phyloP scores from a whole-genome alignment of 2,888 invertebrate species.

The Cerastis rubricosa region DNA sequence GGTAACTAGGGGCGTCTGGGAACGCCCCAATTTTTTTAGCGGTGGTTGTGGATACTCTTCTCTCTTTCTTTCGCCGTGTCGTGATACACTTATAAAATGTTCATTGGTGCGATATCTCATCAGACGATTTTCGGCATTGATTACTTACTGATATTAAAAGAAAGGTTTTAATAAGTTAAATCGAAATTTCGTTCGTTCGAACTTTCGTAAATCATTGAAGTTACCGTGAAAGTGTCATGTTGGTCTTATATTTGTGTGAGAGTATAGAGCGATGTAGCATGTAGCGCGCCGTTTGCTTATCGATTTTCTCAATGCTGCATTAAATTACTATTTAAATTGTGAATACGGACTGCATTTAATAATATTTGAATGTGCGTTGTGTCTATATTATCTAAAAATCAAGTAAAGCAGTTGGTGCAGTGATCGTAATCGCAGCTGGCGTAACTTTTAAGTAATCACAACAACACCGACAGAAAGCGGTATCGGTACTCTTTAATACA shows the following conservation, averaged over 20 bases:
- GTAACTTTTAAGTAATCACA: conserved; percentile 40
- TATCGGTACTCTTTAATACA: conserved; percentile 20
- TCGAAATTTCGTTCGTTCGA: conserved; percentile 53
- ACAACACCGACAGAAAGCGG: conserved; percentile 36
- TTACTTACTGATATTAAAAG: conserved; percentile 66
- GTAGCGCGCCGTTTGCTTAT: conserved; percentile 88
- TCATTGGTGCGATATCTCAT: conserved; percentile 74
- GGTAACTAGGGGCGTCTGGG: conserved; percentile 72
- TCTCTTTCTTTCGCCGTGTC: conserved; percentile 82
- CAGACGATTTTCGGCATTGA: conserved; percentile 70
- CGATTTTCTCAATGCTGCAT: conserved; percentile 90
- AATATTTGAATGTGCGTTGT: conserved; percentile 77
- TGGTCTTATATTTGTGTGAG: conserved; percentile 78
- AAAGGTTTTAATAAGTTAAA: conserved; percentile 57
- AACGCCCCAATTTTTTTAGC: conserved; percentile 80
- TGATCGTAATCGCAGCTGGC: conserved; percentile 64
- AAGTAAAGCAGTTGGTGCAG: conserved; percentile 68
- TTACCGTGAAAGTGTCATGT: conserved; percentile 78
- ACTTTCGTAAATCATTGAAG: conserved; percentile 68
- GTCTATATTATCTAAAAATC: conserved; percentile 70
- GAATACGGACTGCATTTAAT: conserved; percentile 81
- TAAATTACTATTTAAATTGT: conserved; percentile 86
- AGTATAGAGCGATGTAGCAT: conserved; percentile 82
- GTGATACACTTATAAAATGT: conserved; percentile 72
- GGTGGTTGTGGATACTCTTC: conserved; percentile 74